Evolutionary conservation across 2,888 invertebrate genomes (phyloP).

Genomic region (Chalcosyrphus nemorum): DNA sequence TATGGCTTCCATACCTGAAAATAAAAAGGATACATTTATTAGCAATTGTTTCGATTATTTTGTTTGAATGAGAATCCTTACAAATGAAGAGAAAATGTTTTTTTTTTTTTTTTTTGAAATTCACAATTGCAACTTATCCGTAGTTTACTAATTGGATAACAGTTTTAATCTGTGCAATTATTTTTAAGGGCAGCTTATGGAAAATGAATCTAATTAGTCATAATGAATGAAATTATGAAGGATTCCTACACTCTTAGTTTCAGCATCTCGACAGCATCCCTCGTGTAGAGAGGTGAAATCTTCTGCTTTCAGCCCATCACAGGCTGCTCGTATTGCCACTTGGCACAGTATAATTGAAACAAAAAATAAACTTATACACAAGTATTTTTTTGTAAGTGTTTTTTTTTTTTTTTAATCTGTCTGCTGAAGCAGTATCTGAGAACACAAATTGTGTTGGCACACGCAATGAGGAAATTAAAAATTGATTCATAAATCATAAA

Average conservation of each 20-base stretch:
- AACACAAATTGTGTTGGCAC: conserved; percentile 34
- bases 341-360: neutral
- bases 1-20: conserved; percentile 99
- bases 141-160: conserved; percentile 44
- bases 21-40: conserved; percentile 69
- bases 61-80: neutral
- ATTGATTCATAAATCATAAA: conserved; percentile 39
- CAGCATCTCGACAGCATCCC: neutral
- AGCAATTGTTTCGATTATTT: conserved; percentile 7
- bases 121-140: neutral
- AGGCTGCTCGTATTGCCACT: neutral
- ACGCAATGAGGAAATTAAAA: conserved; percentile 50
- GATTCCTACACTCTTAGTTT: conserved; percentile 43
- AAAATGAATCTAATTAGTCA: conserved; percentile 49
- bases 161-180: conserved; percentile 52
- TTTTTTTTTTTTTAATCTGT: conserved; percentile 15
- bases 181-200: conserved; percentile 28
- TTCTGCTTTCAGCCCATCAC: neutral
- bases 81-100: neutral
- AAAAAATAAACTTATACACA: neutral
- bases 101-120: neutral
- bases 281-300: neutral
- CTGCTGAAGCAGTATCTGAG: conserved; percentile 41
- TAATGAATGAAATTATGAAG: conserved; percentile 54
- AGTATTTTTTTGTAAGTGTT: neutral